Evolutionary conservation across 2,888 invertebrate species (phyloP).

Genomic region (Lasioglossum figueresi): DNA sequence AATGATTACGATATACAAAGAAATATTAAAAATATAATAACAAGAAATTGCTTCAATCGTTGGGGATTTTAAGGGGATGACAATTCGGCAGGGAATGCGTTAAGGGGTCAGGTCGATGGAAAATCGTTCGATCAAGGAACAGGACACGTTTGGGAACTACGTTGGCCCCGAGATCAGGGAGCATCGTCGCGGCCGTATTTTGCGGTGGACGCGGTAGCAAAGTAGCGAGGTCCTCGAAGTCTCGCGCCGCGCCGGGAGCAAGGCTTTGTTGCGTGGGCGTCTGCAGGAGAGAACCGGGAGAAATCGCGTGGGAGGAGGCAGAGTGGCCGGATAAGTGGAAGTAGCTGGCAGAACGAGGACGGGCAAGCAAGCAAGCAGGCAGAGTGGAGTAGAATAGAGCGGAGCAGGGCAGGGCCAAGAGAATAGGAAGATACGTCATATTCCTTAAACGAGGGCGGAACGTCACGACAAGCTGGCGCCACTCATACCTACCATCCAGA

Average conservation of each 20-base stretch:
- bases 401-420: constrained; percentile 17
- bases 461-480: constrained; percentile 76
- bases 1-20: neutral
- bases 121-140: neutral
- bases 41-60: no score
- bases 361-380: neutral
- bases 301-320: constrained; percentile 50
- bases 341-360: constrained; percentile 41
- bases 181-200: constrained; percentile 30
- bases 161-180: constrained; percentile 12
- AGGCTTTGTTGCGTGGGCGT: constrained; percentile 47
- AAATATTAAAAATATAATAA: neutral
- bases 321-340: constrained; percentile 59
- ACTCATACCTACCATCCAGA: constrained; percentile 69
- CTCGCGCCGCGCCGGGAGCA: constrained; percentile 23
- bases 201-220: constrained; percentile 36
- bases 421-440: constrained; percentile 64
- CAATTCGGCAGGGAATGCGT: neutral
- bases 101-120: neutral
- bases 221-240: constrained; percentile 40
- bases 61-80: neutral
- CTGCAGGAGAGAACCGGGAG: constrained; percentile 34
- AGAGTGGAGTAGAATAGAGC: neutral
- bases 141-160: constrained; percentile 12
- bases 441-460: constrained; percentile 74